Base-by-base conservation (phyloP, 2,888 invertebrate species). In the Keiferia lycopersicella region DNA sequence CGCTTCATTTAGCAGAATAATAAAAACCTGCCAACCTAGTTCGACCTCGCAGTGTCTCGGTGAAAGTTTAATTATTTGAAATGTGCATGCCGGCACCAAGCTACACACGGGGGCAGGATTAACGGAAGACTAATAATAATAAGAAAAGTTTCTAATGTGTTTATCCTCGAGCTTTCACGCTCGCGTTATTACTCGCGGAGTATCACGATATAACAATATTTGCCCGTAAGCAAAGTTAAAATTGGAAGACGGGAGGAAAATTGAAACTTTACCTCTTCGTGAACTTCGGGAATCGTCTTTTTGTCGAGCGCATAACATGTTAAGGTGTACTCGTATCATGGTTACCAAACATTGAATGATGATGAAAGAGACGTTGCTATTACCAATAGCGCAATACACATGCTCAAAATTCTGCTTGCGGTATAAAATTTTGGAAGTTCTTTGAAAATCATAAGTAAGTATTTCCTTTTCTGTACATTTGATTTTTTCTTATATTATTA, bases 31-130 rank as follows among this genome's bases (percentile, higher is more conserved):
- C 45, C 20, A 22, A 30, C 50, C 20, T 62, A 16, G 45, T 48
- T 22, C 58, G 12, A 61, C 16, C 39, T 20, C 41, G 20, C 38
- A 22, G 38, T 63, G 45, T 63, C 57, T 12, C n/a, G 63, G 61
- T 72, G 67, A 73, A 78, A 76, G 72, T 80, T 81, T 81, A 80
- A 82, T 81, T 82, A 80, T 81, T 80, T 78, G 68, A 74, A 78
- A 78, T 73, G 76, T 72, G 73, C 74, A 73, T 73, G 76, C 74
- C 71, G 70, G 73, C 71, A 22, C 20, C 12, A 22, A 7, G n/a
- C n/a, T 34, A 34, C 56, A 56, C 34, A 30, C 56, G 30, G n/a
- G 2, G 22, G 30, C 2, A 30, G 30, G 30, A 26, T 50, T 8
- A 10, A 18, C 10, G 48, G 18, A 20, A 1, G 7, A 10, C 20